Percentiles rank a stretch among this genome's conserved stretches.
These are phyloP conservation scores for Magallana nippona DNA, from an alignment of 2,888 invertebrate genomes.

Conservation along the genomic window DNA sequence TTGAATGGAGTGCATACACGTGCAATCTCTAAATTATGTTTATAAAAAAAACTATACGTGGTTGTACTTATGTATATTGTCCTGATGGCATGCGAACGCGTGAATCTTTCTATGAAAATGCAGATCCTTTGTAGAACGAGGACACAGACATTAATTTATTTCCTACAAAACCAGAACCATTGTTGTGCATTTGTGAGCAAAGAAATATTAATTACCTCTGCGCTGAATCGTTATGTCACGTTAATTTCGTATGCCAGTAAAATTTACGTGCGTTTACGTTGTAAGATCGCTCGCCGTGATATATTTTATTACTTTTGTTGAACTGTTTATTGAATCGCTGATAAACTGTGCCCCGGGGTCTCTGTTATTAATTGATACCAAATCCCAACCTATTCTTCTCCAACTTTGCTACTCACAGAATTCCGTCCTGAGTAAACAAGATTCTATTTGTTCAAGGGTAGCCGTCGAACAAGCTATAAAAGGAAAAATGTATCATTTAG, in stretches of 20 bases:
- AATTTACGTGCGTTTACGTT: slow-evolving; percentile 43
- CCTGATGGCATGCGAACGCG: background rate
- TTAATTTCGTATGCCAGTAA: slow-evolving; percentile 43
- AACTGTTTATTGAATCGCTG: slow-evolving; percentile 62
- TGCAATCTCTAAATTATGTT: background rate
- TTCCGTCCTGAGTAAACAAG: slow-evolving; percentile 55
- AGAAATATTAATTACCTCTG: slow-evolving; percentile 18
- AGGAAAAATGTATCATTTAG: slow-evolving; percentile 52
- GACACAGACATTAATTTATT: slow-evolving; percentile 14
- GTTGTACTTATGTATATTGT: background rate
- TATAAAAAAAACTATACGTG: background rate
- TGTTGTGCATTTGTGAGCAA: slow-evolving; percentile 9
- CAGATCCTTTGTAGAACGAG: background rate
- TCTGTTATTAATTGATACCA: slow-evolving; percentile 64
- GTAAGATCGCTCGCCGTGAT: slow-evolving; percentile 40
- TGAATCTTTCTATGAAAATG: background rate
- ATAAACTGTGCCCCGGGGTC: slow-evolving; percentile 58
- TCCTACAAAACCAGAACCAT: background rate
- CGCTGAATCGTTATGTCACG: slow-evolving; percentile 29
- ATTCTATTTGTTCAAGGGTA: slow-evolving; percentile 46
- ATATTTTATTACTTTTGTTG: slow-evolving; percentile 56
- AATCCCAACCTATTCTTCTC: slow-evolving; percentile 60
- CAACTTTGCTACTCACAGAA: slow-evolving; percentile 57
- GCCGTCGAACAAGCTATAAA: slow-evolving; percentile 53
- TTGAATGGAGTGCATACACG: slow-evolving; percentile 2